Evolutionary conservation across 2,888 invertebrate genomes (phyloP).

Genomic region (Drosophila planitibia): DNA sequence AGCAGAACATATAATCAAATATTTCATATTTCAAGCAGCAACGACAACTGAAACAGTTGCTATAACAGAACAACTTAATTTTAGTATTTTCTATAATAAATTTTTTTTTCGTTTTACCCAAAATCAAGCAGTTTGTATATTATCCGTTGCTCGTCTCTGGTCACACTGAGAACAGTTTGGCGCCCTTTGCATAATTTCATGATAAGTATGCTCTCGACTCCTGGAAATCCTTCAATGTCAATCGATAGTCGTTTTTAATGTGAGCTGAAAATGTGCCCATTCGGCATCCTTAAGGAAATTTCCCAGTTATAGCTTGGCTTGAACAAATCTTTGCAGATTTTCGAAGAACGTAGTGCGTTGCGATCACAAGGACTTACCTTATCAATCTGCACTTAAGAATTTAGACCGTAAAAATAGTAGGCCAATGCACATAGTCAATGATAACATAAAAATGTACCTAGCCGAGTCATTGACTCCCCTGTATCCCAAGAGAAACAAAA

Average conservation of each 20-base stretch:
- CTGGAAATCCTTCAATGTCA: background rate
- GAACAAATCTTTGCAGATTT: background rate
- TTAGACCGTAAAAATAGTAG: background rate
- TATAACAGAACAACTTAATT: background rate
- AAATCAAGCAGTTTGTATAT: background rate
- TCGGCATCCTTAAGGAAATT: background rate
- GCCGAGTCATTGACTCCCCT: background rate
- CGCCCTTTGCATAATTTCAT: background rate
- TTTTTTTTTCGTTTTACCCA: too few species aligned
- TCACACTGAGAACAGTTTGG: background rate
- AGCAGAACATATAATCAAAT: background rate
- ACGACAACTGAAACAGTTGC: background rate
- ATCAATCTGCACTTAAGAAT: background rate
- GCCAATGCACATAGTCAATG: background rate
- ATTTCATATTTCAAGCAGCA: background rate
- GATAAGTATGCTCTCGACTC: background rate
- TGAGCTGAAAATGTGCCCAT: background rate
- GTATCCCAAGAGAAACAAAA: slow-evolving; percentile 7
- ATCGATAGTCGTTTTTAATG: background rate
- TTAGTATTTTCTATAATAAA: background rate
- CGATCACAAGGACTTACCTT: too few species aligned
- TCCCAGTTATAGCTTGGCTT: background rate
- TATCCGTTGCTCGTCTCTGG: background rate
- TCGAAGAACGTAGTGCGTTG: background rate
- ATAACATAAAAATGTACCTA: background rate